Evolutionary conservation across 2,113 vertebrate genomes (phyloP).

Genomic region (Macheiramphus alcinus): DNA sequence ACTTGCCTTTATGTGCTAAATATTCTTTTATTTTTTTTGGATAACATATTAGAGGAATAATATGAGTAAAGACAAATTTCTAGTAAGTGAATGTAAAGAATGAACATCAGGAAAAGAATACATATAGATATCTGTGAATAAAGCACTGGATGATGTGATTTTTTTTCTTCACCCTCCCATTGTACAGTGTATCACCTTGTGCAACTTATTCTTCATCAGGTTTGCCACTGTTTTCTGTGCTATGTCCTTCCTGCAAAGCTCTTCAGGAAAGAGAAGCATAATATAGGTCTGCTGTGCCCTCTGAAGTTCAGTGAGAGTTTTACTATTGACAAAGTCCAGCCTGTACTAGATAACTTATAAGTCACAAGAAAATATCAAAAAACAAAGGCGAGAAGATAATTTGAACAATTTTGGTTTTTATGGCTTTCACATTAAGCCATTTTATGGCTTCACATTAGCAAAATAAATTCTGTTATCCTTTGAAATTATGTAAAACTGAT

Average conservation of each 20-base stretch:
- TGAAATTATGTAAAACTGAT: constrained; percentile 12
- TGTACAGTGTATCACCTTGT: not conserved
- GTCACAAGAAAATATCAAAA: not conserved
- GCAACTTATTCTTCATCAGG: not conserved
- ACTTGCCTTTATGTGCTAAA: not conserved
- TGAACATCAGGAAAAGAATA: not conserved
- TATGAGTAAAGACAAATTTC: not conserved
- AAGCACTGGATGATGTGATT: not conserved
- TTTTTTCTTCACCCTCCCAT: not conserved
- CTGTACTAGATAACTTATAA: not conserved
- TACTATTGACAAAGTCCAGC: not conserved
- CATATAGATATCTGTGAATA: not conserved
- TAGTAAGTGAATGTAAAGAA: not conserved
- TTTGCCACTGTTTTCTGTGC: not conserved
- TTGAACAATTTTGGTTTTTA: not conserved
- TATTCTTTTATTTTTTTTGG: not conserved
- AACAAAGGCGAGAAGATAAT: not conserved
- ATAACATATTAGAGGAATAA: not conserved
- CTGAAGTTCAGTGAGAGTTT: not conserved
- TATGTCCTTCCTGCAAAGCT: not conserved
- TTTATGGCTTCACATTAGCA: not conserved
- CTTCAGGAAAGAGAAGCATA: not conserved
- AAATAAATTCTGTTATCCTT: not conserved
- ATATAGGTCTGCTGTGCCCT: not conserved
- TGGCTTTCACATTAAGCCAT: not conserved